Conservation (phyloP, 2,888 invertebrate species). For the Trichogramma dendrolimi region DNA sequence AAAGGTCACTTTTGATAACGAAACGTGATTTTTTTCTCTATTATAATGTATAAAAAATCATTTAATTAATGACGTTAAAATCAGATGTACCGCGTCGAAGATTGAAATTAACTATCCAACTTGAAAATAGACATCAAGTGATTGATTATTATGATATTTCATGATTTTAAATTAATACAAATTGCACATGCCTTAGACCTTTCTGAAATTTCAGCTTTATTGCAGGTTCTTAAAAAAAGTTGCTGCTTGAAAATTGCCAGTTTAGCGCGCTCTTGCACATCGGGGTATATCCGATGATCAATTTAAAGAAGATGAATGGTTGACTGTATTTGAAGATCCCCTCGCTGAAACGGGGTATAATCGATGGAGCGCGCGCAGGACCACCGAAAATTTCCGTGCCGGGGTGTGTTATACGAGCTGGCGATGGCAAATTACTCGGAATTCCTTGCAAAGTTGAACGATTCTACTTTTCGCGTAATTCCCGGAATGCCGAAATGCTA, state of each 20-base stretch:
- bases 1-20: no score
- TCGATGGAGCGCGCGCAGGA: conserved; percentile 26
- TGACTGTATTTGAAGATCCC: conserved; percentile 25
- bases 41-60: no score
- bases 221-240: conserved; percentile 20
- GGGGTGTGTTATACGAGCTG: conserved; percentile 23
- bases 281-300: conserved; percentile 27
- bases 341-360: conserved; percentile 24
- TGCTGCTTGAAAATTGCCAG: conserved; percentile 29
- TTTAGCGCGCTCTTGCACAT: conserved; percentile 24
- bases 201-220: conserved; percentile 14
- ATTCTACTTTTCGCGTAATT: conserved; percentile 27
- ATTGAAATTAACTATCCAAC: no score
- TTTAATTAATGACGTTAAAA: no score
- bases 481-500: conserved; percentile 21
- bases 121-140: not conserved
- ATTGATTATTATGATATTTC: conserved; percentile 11
- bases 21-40: no score
- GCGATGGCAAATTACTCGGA: conserved; percentile 27
- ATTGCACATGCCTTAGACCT: conserved; percentile 2
- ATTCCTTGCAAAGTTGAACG: conserved; percentile 25
- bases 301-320: conserved; percentile 29
- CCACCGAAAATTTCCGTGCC: conserved; percentile 26
- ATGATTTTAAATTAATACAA: conserved; percentile 7
- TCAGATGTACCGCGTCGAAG: no score